phyloP scores from a whole-genome alignment of 2,888 invertebrate species.

The Lottia scabra region DNA sequence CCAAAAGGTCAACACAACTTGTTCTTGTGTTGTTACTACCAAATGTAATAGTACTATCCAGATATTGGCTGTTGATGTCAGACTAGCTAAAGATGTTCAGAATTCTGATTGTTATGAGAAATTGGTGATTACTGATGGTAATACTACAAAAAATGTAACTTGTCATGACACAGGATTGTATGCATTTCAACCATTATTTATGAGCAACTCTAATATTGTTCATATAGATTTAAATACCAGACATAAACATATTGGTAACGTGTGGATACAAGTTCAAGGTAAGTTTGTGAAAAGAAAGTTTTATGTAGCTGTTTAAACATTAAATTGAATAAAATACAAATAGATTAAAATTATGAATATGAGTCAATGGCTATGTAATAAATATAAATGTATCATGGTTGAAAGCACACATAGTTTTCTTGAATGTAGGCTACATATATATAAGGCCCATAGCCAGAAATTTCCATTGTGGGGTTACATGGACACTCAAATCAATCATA shows the following conservation, averaged over 20 bases:
- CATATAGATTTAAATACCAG: not conserved
- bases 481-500: too few relatives aligned
- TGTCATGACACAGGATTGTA: slow-evolving; percentile 7
- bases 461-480: too few relatives aligned
- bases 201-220: not conserved
- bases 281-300: not conserved
- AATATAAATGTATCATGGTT: too few relatives aligned
- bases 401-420: too few relatives aligned
- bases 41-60: slow-evolving; percentile 12
- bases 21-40: slow-evolving; percentile 10
- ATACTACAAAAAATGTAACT: not conserved
- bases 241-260: slow-evolving; percentile 7
- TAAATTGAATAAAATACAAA: too few relatives aligned
- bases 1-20: slow-evolving; percentile 6
- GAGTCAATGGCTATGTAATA: too few relatives aligned
- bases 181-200: not conserved
- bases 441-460: too few relatives aligned
- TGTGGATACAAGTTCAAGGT: slow-evolving; percentile 16
- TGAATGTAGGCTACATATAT: too few relatives aligned
- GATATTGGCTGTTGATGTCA: slow-evolving; percentile 16
- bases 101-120: slow-evolving; percentile 2
- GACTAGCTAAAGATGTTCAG: not conserved
- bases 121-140: slow-evolving; percentile 2
- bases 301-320: too few relatives aligned
- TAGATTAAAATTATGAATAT: too few relatives aligned